Evolutionary conservation across 2,113 vertebrate genomes (phyloP), one percentile per base, ranked within the genome.

Genomic region (Cairina moschata): DNA sequence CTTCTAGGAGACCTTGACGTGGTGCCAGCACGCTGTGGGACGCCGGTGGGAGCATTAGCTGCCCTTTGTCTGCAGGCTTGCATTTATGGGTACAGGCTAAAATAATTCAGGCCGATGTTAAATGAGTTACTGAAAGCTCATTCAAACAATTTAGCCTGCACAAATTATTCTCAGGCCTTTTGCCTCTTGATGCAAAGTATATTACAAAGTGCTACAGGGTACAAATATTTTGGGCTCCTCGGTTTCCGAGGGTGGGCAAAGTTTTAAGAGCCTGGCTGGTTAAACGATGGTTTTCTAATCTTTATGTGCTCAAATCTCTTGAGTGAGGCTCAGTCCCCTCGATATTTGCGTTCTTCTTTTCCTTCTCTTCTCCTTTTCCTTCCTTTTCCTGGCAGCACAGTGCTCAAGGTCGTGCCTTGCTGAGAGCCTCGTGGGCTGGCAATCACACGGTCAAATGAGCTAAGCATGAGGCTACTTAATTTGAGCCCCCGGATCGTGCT

Each of bases 51-150:
- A 95, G 18, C 65, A 9, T 63, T 83, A 18, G n/a, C 25, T 88
- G 56, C 38, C 76, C 29, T 86, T 88, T 90, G 68, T 93, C 32
- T 84, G 91, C 54, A 12, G 86, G 17, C 60, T 91, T 73, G 59
- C 16, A 8, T 86, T 88, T 88, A 52, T 80, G 72, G 68, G 73
- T 38, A 62, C 52, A 40, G 56, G 34, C 69, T 84, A 36, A 86
- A 94, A 82, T 96, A 83, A 76, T 77, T 93, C 40, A 34, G 63
- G 34, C 38, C 40, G 46, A 54, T 48, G 36, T 46, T 88, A 52
- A 83, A 40, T 68, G 73, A 88, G 71, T 91, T 96, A 77, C 63
- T 95, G 94, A 96, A 85, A 90, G 72, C 85, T 91, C 38, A 42
- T 52, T 59, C 1, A 3, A 59, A 46, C 63, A 74, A 34, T 81